Evolutionary conservation across 2,797 vertebrate species (phyloP).

Genomic region (Liparis tanakae): DNA sequence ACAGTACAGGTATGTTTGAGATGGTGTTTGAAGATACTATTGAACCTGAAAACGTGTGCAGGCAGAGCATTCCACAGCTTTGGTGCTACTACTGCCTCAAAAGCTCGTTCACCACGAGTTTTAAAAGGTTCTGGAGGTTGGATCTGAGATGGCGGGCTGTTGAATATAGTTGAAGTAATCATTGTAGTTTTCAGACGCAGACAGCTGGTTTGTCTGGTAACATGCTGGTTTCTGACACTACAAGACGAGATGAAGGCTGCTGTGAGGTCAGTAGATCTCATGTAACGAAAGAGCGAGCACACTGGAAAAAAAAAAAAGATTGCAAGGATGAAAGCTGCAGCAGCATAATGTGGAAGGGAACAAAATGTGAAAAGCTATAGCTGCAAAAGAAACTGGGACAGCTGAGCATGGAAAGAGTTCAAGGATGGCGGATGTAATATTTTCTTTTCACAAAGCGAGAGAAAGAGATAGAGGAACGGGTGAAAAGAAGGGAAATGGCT

Average conservation of each 20-base stretch:
- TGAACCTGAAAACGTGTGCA: no score
- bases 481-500: conserved; percentile 22
- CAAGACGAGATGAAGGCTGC: not conserved
- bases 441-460: conserved; percentile 45
- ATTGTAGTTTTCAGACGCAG: not conserved
- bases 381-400: conserved; percentile 56
- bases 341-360: conserved; percentile 27
- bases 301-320: conserved; percentile 9
- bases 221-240: conserved; percentile 9
- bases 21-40: no score
- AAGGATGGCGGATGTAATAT: conserved; percentile 45
- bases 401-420: conserved; percentile 49
- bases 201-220: not conserved
- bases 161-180: no score
- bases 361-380: conserved; percentile 41
- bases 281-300: conserved; percentile 9
- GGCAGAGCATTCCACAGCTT: no score
- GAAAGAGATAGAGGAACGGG: conserved; percentile 21
- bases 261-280: conserved; percentile 30
- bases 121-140: no score
- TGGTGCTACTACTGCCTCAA: no score
- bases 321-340: conserved; percentile 34
- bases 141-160: no score
- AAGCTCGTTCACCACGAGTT: no score
- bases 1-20: no score